These are phyloP conservation scores for Pelosia muscerda DNA, from an alignment of 2,888 invertebrate species.

Conservation along the genomic window DNA sequence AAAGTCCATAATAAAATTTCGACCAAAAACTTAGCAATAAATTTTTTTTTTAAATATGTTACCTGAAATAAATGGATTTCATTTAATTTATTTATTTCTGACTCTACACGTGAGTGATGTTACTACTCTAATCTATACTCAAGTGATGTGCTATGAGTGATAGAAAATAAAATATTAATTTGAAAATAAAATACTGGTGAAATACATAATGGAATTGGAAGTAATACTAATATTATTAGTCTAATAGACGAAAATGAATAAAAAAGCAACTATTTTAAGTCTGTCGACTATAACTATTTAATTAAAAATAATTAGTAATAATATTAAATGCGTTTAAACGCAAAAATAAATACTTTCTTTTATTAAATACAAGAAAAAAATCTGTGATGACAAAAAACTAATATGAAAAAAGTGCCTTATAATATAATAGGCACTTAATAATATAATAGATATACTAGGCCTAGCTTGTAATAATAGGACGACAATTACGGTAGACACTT, in stretches of 20 bases:
- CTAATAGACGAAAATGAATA: background rate
- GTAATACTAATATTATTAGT: background rate
- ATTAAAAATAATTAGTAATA: background rate
- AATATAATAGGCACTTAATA: too few species aligned
- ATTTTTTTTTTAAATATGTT: too few species aligned
- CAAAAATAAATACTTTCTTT: constrained; percentile 1
- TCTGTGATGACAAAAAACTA: background rate
- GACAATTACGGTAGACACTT: too few species aligned
- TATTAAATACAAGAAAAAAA: background rate
- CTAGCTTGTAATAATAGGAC: too few species aligned
- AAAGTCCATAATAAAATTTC: background rate
- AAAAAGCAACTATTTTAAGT: background rate
- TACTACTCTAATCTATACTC: background rate
- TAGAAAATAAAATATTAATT: too few species aligned
- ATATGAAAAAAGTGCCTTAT: background rate
- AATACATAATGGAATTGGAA: background rate
- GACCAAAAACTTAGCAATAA: background rate
- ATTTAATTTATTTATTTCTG: background rate
- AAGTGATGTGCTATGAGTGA: background rate
- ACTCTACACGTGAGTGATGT: background rate
- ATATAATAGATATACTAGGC: too few species aligned
- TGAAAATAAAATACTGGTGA: background rate
- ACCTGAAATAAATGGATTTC: too few species aligned
- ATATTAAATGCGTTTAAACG: background rate
- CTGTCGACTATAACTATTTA: background rate